These are phyloP conservation scores for Sogatella furcifera DNA, from an alignment of 1,140 invertebrate species.

Conservation along the genomic window DNA sequence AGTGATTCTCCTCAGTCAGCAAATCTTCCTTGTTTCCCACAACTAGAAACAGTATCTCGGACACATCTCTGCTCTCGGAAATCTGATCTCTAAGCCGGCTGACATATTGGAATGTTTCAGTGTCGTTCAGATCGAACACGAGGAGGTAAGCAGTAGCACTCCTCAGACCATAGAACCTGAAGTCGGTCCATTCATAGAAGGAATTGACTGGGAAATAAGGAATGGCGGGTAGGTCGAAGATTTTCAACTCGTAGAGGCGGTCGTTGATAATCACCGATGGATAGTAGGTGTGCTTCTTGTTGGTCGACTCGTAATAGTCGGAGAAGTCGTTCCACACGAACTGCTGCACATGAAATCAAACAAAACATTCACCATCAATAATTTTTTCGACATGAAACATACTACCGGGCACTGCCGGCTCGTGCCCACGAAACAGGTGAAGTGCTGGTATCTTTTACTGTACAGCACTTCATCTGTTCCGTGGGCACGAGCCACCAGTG, in stretches of 20 bases:
- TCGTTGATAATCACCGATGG: conserved; percentile 77
- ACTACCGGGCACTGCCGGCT: too few relatives aligned
- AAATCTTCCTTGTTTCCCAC: conserved; percentile 91
- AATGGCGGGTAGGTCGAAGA: conserved; percentile 74
- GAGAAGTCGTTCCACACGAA: conserved; percentile 78
- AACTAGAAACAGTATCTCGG: conserved; percentile 79
- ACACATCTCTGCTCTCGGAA: conserved; percentile 79
- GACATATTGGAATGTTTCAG: conserved; percentile 81
- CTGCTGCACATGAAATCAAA: conserved; percentile 48
- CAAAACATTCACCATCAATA: too few relatives aligned
- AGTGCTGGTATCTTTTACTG: too few relatives aligned
- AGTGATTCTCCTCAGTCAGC: conserved; percentile 29
- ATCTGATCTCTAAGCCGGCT: conserved; percentile 84
- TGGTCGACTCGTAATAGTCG: conserved; percentile 66
- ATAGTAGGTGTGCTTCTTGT: conserved; percentile 63
- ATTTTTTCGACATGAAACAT: too few relatives aligned
- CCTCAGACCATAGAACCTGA: conserved; percentile 52
- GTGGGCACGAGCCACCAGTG: too few relatives aligned
- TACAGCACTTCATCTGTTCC: too few relatives aligned
- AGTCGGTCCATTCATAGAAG: conserved; percentile 77
- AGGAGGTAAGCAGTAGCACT: conserved; percentile 84
- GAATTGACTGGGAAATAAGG: conserved; percentile 74
- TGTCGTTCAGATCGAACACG: conserved; percentile 83
- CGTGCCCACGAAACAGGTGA: too few relatives aligned
- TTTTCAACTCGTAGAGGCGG: conserved; percentile 74